These are phyloP conservation scores for Parauchenoglanis punctatus DNA, from an alignment of 2,797 vertebrate species.

Conservation along the genomic window DNA sequence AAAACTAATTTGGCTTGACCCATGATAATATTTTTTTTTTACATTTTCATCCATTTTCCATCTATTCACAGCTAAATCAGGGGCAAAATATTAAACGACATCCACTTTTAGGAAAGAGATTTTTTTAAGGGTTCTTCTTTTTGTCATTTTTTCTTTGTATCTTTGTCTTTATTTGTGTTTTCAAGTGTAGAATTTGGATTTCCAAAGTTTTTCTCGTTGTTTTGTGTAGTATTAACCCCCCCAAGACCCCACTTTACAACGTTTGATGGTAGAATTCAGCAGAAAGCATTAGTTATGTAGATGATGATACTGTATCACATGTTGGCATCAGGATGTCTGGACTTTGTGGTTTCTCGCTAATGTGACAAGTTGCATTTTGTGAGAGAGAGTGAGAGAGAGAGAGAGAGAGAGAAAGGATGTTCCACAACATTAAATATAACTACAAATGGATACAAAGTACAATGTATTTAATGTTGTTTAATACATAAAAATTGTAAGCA, in stretches of 20 bases:
- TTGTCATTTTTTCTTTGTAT: not conserved
- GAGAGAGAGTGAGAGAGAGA: not conserved
- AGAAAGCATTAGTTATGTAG: not conserved
- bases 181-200: not conserved
- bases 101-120: not conserved
- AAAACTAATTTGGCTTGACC: not conserved
- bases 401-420: not conserved
- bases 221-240: no score
- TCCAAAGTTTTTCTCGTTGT: not conserved
- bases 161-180: not conserved
- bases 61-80: not conserved
- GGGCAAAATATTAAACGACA: not conserved
- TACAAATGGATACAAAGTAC: not conserved
- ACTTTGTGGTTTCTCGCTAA: not conserved
- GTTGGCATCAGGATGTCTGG: not conserved
- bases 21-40: not conserved
- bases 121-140: not conserved
- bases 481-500: not conserved
- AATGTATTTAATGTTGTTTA: not conserved
- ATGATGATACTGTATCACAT: not conserved
- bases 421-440: conserved; percentile 2
- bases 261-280: not conserved
- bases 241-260: not conserved
- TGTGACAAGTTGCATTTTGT: not conserved
- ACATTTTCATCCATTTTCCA: not conserved